Base-by-base conservation (phyloP, 2,888 invertebrate species). In the Lapara coniferarum region DNA sequence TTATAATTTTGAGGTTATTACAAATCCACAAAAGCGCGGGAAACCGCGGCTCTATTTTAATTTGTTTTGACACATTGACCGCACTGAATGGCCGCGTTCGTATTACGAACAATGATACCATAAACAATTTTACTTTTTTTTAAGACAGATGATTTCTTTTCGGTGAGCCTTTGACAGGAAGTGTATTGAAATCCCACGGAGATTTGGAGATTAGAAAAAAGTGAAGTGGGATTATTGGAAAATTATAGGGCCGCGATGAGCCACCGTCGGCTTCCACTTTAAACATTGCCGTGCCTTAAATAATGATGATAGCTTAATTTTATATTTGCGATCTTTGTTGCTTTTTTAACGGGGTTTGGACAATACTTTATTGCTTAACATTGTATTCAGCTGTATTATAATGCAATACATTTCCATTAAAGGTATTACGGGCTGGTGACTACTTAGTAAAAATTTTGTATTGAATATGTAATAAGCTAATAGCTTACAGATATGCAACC, bases 171-270 rank as follows among this genome's bases (percentile, higher is more conserved):
- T 86, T 85, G 83, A 86, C 87, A 89, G 90, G 90, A 90, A 91
- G 81, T 79, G 80, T 85, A 89, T 91, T 89, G 88, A 89, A 87
- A 88, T 93, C 92, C 83, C 92, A 92, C 92, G 90, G 78, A 85
- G 91, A 91, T 92, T 89, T 88, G 71, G 76, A 78, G 83, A 84
- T 88, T 84, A 83, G 79, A 88, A 91, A 89, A 90, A 90, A 86
- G 82, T 90, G 82, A 86, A 90, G 90, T 91, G 89, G 90, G 84
- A 88, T 90, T 90, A 91, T 88, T 86, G 88, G 89, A 83, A 88
- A 90, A 91, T 91, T 90, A 90, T 86, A 88, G 85, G 85, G 83
- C 84, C 84, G 80, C 80, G 83, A 77, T 78, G 76, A 79, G 84
- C 83, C 84, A 85, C 80, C 77, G 75, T 74, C 75, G 78, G 75